Conservation (phyloP, 2,888 invertebrate genomes). For the Balanococcus diminutus region DNA sequence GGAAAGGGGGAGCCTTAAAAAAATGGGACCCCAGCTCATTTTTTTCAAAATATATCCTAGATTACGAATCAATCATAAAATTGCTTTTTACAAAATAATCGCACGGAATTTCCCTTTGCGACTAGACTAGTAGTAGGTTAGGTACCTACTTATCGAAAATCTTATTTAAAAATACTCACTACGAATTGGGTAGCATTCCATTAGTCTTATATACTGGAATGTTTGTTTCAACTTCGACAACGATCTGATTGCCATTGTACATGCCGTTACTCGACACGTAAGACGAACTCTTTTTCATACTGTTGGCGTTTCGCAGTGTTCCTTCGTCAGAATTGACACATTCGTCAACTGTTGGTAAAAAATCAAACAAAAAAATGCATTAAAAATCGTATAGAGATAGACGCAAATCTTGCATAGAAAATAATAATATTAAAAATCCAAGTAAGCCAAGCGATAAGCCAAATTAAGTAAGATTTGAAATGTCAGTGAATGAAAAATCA, state of each 20-base stretch:
- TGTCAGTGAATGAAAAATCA: no score
- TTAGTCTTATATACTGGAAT: constrained; percentile 42
- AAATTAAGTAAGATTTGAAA: no score
- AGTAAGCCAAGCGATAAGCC: neutral
- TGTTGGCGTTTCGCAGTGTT: neutral
- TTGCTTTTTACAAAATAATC: no score
- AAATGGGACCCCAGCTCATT: no score
- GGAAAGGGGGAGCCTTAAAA: no score
- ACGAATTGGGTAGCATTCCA: constrained; percentile 46
- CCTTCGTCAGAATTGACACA: neutral
- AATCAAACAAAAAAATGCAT: constrained; percentile 11
- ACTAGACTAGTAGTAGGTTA: no score
- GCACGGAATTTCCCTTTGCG: no score
- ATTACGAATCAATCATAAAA: no score
- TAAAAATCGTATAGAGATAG: neutral
- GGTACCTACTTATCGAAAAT: no score
- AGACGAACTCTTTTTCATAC: constrained; percentile 2
- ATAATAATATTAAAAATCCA: neutral
- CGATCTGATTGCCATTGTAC: constrained; percentile 44
- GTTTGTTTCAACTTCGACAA: constrained; percentile 55
- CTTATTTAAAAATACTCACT: constrained; percentile 38
- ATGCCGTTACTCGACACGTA: constrained; percentile 44
- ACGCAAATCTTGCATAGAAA: neutral
- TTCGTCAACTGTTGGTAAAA: constrained; percentile 30
- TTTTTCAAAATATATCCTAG: no score